These are phyloP conservation scores for Leucophenga varia DNA, from an alignment of 1,140 invertebrate species.

Conservation along the genomic window DNA sequence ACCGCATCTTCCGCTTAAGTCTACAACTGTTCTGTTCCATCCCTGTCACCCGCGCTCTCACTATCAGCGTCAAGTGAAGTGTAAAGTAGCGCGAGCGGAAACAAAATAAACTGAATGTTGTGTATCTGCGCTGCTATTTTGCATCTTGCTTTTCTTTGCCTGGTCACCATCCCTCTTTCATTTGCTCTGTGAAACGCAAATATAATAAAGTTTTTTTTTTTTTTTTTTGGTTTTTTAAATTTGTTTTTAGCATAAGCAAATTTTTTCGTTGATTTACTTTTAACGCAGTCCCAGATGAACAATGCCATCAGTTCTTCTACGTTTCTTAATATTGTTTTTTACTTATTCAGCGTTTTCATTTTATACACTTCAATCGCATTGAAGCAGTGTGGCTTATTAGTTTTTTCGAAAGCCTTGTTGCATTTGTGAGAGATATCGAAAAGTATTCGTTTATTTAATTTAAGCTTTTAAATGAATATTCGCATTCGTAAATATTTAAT, in stretches of 20 bases:
- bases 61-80: slow-evolving; percentile 39
- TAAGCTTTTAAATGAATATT: no score
- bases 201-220: neutral
- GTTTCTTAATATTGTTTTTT: no score
- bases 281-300: no score
- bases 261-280: slow-evolving; percentile 25
- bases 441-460: no score
- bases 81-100: slow-evolving; percentile 53
- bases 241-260: slow-evolving; percentile 24
- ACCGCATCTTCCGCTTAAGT: slow-evolving; percentile 28
- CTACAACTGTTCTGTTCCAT: neutral
- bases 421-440: no score
- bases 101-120: slow-evolving; percentile 39
- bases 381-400: no score
- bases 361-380: no score
- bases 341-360: no score
- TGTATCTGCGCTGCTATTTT: slow-evolving; percentile 28
- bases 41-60: no score
- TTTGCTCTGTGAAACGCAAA: slow-evolving; percentile 3
- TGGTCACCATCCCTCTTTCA: slow-evolving; percentile 10
- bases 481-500: no score
- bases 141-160: slow-evolving; percentile 27
- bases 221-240: slow-evolving; percentile 10
- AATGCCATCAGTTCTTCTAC: no score
- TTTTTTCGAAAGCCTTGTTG: no score